Base-by-base conservation (phyloP, 2,113 vertebrate genomes). In the Lophochroa leadbeateri region DNA sequence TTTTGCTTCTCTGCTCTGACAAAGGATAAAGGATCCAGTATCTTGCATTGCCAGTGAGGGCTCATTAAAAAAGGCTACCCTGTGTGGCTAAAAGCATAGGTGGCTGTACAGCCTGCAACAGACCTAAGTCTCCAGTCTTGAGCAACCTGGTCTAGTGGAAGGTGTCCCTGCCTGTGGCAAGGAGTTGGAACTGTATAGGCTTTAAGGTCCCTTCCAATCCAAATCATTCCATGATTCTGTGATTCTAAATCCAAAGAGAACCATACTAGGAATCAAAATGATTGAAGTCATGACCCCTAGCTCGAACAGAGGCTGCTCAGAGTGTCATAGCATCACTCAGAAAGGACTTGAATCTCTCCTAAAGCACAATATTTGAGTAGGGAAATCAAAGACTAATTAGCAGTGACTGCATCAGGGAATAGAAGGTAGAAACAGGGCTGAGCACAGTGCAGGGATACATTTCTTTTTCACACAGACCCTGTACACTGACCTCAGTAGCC, bases 341-440 rank as follows among this genome's bases (percentile, higher is more conserved):
- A 46, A 88, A 76, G 21, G 33, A 63, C 61, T 50, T 19, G 2
- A 71, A 44, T 27, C 4, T 71, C 64, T 71, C 35, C 52, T 55
- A 43, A 88, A 68, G 41, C 24, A 44, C 28, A 75, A 1, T 16
- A 68, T 29, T 55, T 75, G 33, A 63, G 33, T 6, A 60, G 16
- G 25, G 33, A n/a, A 94, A 43, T 55, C 29, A 29, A 79, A 92
- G 27, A 75, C 72, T 71, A 47, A 89, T 44, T n/a, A 85, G 44
- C 61, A 85, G 50, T 25, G 47, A 28, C 5, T 6, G 37, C 13
- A 44, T 17, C 16, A 33, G n/a, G 50, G 71, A 92, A 29, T 1
- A 8, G 57, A 90, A 80, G 31, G 25, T 29, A 46, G 67, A 53
- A 85, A 37, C 1, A 3, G 24, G 24, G 44, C 52, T 49, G 10